phyloP scores from a whole-genome alignment of 1,140 invertebrate genomes.

The Ctenoplectra terminalis region DNA sequence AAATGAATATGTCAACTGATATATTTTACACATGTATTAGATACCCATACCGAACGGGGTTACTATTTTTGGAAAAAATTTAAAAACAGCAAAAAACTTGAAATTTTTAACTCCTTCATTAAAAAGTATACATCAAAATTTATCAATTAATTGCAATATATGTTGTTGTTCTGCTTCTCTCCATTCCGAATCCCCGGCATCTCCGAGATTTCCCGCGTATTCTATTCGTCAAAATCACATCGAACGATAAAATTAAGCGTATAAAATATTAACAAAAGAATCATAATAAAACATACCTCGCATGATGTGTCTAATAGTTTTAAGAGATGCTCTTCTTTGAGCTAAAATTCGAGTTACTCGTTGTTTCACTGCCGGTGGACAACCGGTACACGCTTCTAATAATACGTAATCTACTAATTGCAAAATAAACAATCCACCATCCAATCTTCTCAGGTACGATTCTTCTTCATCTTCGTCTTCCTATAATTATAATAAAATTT shows the following conservation, averaged over 20 bases:
- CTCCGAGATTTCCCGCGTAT: slow-evolving; percentile 97
- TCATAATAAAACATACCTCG: slow-evolving; percentile 85
- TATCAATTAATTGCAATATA: slow-evolving; percentile 96
- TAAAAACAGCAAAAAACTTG: background rate
- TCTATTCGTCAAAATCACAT: too few relatives aligned
- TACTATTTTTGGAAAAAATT: slow-evolving; percentile 11
- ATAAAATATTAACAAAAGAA: background rate
- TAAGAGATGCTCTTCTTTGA: slow-evolving; percentile 93
- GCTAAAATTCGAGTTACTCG: slow-evolving; percentile 95
- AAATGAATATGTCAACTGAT: slow-evolving; percentile 3
- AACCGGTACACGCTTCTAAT: slow-evolving; percentile 93
- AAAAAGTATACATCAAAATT: slow-evolving; percentile 88
- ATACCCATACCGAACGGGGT: background rate
- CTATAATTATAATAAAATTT: slow-evolving; percentile 54
- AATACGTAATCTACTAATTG: slow-evolving; percentile 98
- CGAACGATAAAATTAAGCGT: slow-evolving; percentile 71
- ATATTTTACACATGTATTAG: background rate
- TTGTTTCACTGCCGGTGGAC: slow-evolving; percentile 91
- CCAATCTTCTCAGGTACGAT: slow-evolving; percentile 93
- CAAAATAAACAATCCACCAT: slow-evolving; percentile 96
- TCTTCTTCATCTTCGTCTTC: slow-evolving; percentile 91
- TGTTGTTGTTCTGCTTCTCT: slow-evolving; percentile 95
- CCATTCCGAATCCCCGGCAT: slow-evolving; percentile 92
- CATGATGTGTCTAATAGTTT: slow-evolving; percentile 97
- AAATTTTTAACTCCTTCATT: slow-evolving; percentile 18